A percentile compares a stretch with the other conserved stretches of the same genome.
Conservation (phyloP, 2,888 invertebrate genomes). For the Conomelus anceps region DNA sequence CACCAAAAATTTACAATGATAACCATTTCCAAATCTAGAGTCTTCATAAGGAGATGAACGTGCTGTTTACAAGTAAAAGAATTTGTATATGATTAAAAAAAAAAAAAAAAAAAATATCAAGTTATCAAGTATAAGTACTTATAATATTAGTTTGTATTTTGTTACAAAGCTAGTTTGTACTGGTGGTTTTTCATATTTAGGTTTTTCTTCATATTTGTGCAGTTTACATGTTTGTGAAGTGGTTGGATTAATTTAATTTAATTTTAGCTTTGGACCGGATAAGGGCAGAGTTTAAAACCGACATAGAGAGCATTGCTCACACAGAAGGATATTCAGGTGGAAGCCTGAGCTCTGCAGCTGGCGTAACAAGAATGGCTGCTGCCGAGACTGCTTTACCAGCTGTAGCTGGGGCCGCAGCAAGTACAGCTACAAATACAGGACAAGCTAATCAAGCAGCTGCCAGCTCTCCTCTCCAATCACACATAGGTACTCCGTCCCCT, state of each 20-base stretch:
- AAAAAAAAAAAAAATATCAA: too few relatives aligned
- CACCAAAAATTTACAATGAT: too few relatives aligned
- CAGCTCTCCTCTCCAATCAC: background rate
- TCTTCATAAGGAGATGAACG: too few relatives aligned
- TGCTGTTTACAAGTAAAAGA: too few relatives aligned
- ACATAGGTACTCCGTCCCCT: constrained; percentile 1
- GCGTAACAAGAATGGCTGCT: background rate
- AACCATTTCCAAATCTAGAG: too few relatives aligned
- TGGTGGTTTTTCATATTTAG: too few relatives aligned
- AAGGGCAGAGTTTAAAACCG: constrained; percentile 54
- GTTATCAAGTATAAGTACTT: too few relatives aligned
- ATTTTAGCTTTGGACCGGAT: constrained; percentile 59
- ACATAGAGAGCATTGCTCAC: constrained; percentile 44
- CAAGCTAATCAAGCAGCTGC: background rate
- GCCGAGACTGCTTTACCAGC: background rate
- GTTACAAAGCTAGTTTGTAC: too few relatives aligned
- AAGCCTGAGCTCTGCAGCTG: constrained; percentile 16
- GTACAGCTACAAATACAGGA: background rate
- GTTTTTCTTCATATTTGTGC: background rate
- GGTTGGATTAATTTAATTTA: background rate
- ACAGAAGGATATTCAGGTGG: constrained; percentile 25
- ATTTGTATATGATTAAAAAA: too few relatives aligned
- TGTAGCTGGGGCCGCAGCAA: background rate
- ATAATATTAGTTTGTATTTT: too few relatives aligned
- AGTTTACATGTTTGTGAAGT: background rate